Evolutionary conservation across 2,797 vertebrate genomes (phyloP), one percentile per base, ranked within the genome.

Genomic region (Crax fasciolata): DNA sequence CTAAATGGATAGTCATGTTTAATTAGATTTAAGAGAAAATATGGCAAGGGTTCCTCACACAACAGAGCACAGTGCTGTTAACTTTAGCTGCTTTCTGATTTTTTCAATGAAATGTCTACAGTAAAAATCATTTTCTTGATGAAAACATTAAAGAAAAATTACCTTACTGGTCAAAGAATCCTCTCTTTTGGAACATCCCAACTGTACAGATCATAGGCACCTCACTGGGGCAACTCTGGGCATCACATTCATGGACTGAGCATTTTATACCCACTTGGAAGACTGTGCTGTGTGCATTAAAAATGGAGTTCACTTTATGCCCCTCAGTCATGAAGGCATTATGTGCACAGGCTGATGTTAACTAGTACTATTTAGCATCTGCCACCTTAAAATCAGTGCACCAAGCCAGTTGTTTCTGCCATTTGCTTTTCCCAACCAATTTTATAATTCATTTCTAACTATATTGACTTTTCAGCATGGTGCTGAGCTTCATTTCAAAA

Each of bases 1-100:
- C 78, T 90, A 78, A 95, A 87, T 81, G 78, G 70, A 81, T 84
- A 93, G 76, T 82, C 74, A 81, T 57, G 67, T 94, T 94, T 93
- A 95, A 95, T 94, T 93, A 92, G 87, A n/a, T 91, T 93, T 88
- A 92, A 95, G 91, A 93, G 83, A 89, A 96, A 96, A 93, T 88
- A 94, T 94, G 89, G 91, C 91, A 93, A 87, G 59, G 68, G 59
- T 91, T 88, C 80, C 63, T 94, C 48, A 74, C 28, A 90, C 66
- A 89, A 88, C 80, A 94, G 94, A 96, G 95, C 39, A 92, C 70
- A 84, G 82, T 61, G 93, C 91, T 93, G 90, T 90, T 94, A 92
- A 90, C 84, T 94, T 93, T 82, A 71, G 73, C 94, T 96, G 91
- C 95, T 68, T 88, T 83, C 77, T 93, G 89, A 95, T 93, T 97